Conservation (phyloP, 2,888 invertebrate species). For the Mantis religiosa region DNA sequence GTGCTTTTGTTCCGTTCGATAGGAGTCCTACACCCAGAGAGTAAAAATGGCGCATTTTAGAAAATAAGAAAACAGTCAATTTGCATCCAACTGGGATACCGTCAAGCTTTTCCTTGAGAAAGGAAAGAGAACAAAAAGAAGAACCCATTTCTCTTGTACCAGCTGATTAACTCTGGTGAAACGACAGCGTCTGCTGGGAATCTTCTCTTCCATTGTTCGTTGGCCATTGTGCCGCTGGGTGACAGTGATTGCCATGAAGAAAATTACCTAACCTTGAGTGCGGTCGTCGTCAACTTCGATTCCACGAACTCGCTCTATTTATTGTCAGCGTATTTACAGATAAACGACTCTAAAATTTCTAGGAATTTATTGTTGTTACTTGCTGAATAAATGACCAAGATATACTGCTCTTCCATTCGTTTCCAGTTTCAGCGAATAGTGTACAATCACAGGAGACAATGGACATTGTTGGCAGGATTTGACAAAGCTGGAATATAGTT, state of each 20-base stretch:
- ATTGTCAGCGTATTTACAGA: not conserved
- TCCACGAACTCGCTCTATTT: not conserved
- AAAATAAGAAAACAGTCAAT: not conserved
- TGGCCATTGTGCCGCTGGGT: not conserved
- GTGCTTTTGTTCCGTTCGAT: too few relatives aligned
- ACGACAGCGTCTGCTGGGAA: not conserved
- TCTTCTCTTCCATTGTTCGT: not conserved
- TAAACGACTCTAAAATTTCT: not conserved
- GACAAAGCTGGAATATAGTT: too few relatives aligned
- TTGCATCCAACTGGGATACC: not conserved
- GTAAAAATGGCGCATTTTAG: too few relatives aligned
- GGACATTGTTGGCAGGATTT: too few relatives aligned
- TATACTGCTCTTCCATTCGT: not conserved
- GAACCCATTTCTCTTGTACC: not conserved
- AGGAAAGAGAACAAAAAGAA: not conserved
- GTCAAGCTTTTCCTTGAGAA: not conserved
- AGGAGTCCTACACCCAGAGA: too few relatives aligned
- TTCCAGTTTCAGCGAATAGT: not conserved
- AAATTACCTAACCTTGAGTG: not conserved
- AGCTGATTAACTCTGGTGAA: not conserved
- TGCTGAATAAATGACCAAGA: not conserved
- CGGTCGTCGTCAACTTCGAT: not conserved
- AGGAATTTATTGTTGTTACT: not conserved
- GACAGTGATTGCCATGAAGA: not conserved
- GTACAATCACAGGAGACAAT: too few relatives aligned